Evolutionary conservation across 1,140 invertebrate genomes (phyloP).

Genomic region (Lysiphlebus fabarum): DNA sequence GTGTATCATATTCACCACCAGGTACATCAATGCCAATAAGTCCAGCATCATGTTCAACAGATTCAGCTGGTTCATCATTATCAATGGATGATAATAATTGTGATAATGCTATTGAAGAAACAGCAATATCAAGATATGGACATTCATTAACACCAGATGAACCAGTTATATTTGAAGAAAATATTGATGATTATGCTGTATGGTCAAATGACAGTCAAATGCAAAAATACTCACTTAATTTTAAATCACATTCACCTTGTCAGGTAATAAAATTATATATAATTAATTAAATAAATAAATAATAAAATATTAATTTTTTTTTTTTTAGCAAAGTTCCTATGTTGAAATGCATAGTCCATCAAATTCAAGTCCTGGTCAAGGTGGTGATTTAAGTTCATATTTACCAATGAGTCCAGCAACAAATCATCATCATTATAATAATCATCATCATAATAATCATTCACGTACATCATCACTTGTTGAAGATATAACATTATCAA

Average conservation of each 20-base stretch:
- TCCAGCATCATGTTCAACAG: conserved; percentile 62
- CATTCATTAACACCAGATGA: conserved; percentile 66
- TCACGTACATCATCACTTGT: conserved; percentile 47
- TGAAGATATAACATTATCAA: conserved; percentile 40
- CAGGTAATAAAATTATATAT: conserved; percentile 51
- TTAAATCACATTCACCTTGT: conserved; percentile 56
- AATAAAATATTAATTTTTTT: background rate
- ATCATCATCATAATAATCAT: conserved; percentile 32
- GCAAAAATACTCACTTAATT: conserved; percentile 54
- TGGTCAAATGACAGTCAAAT: conserved; percentile 48
- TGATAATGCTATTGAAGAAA: conserved; percentile 47
- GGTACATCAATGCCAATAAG: conserved; percentile 62
- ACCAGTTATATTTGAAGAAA: conserved; percentile 63
- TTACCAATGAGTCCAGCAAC: conserved; percentile 60
- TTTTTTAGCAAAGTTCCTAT: conserved; percentile 52
- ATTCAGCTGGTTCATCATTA: conserved; percentile 68
- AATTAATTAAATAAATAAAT: background rate
- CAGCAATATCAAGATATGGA: conserved; percentile 49
- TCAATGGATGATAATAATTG: conserved; percentile 69
- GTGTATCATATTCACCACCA: conserved; percentile 64
- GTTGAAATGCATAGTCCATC: conserved; percentile 61
- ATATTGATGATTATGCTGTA: conserved; percentile 56
- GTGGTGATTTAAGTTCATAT: conserved; percentile 46
- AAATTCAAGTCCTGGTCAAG: conserved; percentile 49
- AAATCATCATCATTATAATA: background rate